Percentiles rank a stretch among this genome's conserved stretches.
Evolutionary conservation across 1,140 invertebrate genomes (phyloP).

Genomic region (Drosophila cardini): DNA sequence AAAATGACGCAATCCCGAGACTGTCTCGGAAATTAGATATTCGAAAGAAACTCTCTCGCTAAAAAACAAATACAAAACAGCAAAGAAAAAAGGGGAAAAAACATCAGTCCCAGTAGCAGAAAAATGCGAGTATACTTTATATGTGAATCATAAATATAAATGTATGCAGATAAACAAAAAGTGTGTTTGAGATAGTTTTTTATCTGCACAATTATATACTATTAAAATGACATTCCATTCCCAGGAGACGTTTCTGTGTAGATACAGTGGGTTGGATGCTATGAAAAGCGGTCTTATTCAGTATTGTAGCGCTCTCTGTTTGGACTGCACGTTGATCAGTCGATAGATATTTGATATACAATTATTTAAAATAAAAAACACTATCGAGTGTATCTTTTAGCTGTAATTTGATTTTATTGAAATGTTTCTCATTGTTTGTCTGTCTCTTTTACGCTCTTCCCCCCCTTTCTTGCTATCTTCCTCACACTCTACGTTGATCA

Average conservation of each 20-base stretch:
- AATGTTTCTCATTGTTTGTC: not conserved
- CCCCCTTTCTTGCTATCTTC: not conserved
- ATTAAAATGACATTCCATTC: constrained; percentile 32
- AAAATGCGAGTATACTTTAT: constrained; percentile 37
- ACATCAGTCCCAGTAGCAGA: constrained; percentile 20
- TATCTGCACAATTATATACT: constrained; percentile 34
- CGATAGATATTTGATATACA: no score
- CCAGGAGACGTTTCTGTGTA: not conserved
- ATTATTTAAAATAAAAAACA: no score
- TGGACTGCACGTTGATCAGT: no score
- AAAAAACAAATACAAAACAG: no score
- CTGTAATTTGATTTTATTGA: not conserved
- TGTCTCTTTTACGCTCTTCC: not conserved
- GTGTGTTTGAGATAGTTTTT: constrained; percentile 31
- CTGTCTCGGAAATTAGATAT: constrained; percentile 56
- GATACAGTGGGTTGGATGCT: not conserved
- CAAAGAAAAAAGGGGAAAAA: no score
- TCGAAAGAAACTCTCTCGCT: constrained; percentile 50
- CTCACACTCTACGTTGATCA: constrained; percentile 10
- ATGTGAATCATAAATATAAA: not conserved
- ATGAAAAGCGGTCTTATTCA: not conserved
- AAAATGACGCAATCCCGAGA: constrained; percentile 50
- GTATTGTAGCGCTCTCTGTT: no score
- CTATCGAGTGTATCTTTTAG: not conserved
- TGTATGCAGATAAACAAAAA: constrained; percentile 29